These are phyloP conservation scores for Sylvietta virens DNA, from an alignment of 2,113 vertebrate genomes.

Conservation along the genomic window DNA sequence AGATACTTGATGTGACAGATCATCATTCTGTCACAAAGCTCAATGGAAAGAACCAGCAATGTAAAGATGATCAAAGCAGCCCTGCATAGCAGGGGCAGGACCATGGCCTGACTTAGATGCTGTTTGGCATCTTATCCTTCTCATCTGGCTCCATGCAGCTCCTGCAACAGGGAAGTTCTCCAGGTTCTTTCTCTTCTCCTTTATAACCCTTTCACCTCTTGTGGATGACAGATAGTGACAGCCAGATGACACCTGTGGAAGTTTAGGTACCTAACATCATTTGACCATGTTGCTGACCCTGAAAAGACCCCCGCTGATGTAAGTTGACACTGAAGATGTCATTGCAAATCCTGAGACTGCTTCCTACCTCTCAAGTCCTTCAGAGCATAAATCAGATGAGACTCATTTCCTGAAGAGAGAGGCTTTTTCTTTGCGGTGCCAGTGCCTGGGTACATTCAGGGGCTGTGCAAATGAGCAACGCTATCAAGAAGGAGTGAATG, in stretches of 20 bases:
- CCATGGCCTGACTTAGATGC: neutral
- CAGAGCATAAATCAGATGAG: neutral
- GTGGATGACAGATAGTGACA: neutral
- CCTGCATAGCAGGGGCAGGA: neutral
- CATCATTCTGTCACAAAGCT: neutral
- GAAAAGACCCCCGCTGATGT: neutral
- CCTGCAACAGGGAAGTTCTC: neutral
- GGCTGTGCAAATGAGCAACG: neutral
- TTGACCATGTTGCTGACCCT: neutral
- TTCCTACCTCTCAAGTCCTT: neutral
- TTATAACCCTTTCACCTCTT: neutral
- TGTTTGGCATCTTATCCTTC: neutral
- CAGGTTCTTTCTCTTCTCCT: neutral
- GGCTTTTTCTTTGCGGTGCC: neutral
- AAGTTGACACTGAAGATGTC: neutral
- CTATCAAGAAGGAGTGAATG: neutral
- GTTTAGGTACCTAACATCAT: neutral
- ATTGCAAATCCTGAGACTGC: neutral
- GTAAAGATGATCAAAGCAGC: neutral
- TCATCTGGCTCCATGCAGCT: neutral
- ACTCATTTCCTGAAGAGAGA: neutral
- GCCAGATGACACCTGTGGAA: neutral
- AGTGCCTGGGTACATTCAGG: neutral
- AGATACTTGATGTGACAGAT: too few species aligned
- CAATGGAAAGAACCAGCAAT: neutral